Conservation (phyloP, 2,113 vertebrate species). For the Tachysurus vachellii region DNA sequence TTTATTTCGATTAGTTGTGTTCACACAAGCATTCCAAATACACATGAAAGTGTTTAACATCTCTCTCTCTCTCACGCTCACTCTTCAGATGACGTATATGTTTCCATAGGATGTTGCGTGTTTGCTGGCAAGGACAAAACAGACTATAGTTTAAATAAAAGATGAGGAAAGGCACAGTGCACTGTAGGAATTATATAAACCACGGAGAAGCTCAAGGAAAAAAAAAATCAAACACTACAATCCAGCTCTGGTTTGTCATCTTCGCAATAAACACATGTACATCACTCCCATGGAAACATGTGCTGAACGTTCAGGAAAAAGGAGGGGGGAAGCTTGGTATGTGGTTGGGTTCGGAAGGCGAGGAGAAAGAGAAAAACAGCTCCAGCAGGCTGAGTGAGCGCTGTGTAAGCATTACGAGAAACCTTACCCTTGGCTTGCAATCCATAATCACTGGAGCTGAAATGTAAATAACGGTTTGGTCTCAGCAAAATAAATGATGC, state of each 20-base stretch:
- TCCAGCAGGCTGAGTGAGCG: slow-evolving; percentile 53
- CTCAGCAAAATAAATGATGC: slow-evolving; percentile 74
- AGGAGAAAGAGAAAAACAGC: slow-evolving; percentile 55
- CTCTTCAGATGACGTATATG: slow-evolving; percentile 67
- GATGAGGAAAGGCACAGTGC: slow-evolving; percentile 42
- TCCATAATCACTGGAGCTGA: slow-evolving; percentile 56
- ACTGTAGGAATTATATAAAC: slow-evolving; percentile 60
- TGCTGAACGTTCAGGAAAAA: slow-evolving; percentile 47
- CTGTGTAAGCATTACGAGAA: slow-evolving; percentile 65
- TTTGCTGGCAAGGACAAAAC: slow-evolving; percentile 68
- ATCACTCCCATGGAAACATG: slow-evolving; percentile 70
- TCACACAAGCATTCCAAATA: slow-evolving; percentile 63
- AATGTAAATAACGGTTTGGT: slow-evolving; percentile 67
- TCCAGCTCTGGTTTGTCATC: slow-evolving; percentile 71
- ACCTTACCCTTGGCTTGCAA: slow-evolving; percentile 52
- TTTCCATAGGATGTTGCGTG: slow-evolving; percentile 74
- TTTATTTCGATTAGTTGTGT: slow-evolving; percentile 62
- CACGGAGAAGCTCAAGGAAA: slow-evolving; percentile 60
- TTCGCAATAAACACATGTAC: slow-evolving; percentile 68
- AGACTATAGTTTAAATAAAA: slow-evolving; percentile 65
- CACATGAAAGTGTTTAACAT: slow-evolving; percentile 72
- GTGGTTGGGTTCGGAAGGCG: slow-evolving; percentile 42
- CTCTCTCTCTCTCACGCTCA: slow-evolving; percentile 38
- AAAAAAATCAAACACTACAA: slow-evolving; percentile 43
- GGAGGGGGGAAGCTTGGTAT: slow-evolving; percentile 32